phyloP scores from a whole-genome alignment of 2,888 invertebrate species.

The Podabrus alpinus region DNA sequence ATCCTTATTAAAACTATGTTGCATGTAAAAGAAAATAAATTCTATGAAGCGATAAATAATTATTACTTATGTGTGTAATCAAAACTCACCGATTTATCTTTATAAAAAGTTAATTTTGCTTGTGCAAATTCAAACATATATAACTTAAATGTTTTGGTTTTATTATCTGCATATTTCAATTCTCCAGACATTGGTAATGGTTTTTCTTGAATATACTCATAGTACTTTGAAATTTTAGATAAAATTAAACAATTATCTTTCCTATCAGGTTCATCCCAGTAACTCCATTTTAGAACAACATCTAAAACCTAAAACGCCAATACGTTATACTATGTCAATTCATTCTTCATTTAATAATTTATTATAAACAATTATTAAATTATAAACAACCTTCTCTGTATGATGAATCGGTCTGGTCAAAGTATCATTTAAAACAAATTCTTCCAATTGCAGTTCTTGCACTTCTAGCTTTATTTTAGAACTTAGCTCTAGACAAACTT shows the following conservation, averaged over 20 bases:
- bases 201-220: slow-evolving; percentile 51
- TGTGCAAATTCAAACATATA: slow-evolving; percentile 82
- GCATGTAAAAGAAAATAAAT: not conserved
- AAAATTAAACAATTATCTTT: slow-evolving; percentile 80
- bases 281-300: slow-evolving; percentile 80
- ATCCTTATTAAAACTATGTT: not conserved
- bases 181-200: slow-evolving; percentile 71
- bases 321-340: not conserved
- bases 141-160: slow-evolving; percentile 73
- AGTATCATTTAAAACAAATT: slow-evolving; percentile 76
- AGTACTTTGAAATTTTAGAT: slow-evolving; percentile 49
- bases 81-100: slow-evolving; percentile 70
- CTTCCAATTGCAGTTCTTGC: slow-evolving; percentile 76
- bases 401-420: slow-evolving; percentile 79
- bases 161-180: slow-evolving; percentile 76
- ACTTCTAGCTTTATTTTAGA: slow-evolving; percentile 66
- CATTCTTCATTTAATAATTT: not conserved
- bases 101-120: slow-evolving; percentile 74
- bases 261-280: slow-evolving; percentile 86
- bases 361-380: not conserved
- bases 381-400: slow-evolving; percentile 62
- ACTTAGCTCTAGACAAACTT: slow-evolving; percentile 74
- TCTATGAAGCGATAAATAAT: not conserved
- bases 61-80: slow-evolving; percentile 44
- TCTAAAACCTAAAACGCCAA: slow-evolving; percentile 59